Evolutionary conservation across 1,140 invertebrate species (phyloP), one percentile per base, ranked within the genome.

Genomic region (Orussus abietinus): DNA sequence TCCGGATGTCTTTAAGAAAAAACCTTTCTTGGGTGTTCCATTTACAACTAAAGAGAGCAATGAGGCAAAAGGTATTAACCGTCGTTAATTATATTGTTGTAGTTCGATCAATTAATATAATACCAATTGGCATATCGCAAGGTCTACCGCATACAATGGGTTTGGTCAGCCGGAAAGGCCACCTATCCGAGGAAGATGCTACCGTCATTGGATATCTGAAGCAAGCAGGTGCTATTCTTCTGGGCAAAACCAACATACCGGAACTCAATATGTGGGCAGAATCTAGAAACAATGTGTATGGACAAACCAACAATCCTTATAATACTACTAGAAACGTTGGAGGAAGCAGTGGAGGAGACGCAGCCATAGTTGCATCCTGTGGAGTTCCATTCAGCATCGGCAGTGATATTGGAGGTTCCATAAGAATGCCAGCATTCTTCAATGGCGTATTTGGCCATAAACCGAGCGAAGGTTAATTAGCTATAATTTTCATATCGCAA

Each of bases 401-500:
- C 51, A 69, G 66, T 43, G 96, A 99, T 69, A 94, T 98, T 55
- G 95, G 93, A 12, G 96, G 96, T 1, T 96, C 92, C 5, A 88
- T 92, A 30, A 80, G 96, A 31, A 93, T 98, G 76, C 96, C 96
- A 2, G 81, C 91, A 1, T 94, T 92, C 57, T 96, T 90, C 68
- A 96, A 92, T 75, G 96, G 96, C 25, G 75, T 98, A 32, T 98
- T 88, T 73, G 95, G 90, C 2, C 84, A 94, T 50, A 96, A 96
- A 63, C 85, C 92, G 3, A 88, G 88, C 5, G 76, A 80, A 52
- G 84, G 86, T 66, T 61, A 71, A 12, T 47, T 35, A 30, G 4
- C 28, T 15, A 38, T 35, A 14, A 17, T 14, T 11, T 45, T 13
- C 15, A 11, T 38, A 26, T 36, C 38, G 13, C 14, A 22, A n/a